Evolutionary conservation across 1,140 invertebrate genomes (phyloP).

Genomic region (Rhagoletis zephyria): DNA sequence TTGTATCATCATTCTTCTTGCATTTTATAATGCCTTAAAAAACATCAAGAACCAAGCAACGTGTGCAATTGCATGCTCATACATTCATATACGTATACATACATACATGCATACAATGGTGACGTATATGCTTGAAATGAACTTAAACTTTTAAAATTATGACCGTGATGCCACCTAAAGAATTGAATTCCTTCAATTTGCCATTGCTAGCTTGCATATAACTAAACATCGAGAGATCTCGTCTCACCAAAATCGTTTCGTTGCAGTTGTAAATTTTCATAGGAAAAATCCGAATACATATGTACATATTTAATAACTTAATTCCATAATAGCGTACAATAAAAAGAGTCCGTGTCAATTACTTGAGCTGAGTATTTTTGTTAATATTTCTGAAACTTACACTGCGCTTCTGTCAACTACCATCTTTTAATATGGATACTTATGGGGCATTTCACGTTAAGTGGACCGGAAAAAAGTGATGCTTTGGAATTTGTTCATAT

Average conservation of each 20-base stretch:
- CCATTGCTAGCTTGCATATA: background rate
- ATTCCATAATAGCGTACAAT: background rate
- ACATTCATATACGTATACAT: background rate
- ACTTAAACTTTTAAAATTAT: conserved; percentile 27
- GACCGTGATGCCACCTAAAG: background rate
- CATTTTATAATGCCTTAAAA: background rate
- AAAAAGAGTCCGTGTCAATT: background rate
- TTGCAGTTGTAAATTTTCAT: background rate
- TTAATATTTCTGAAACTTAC: no score
- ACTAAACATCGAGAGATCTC: background rate
- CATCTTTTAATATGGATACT: no score
- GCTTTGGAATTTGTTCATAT: no score
- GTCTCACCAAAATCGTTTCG: background rate
- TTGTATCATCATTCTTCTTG: background rate
- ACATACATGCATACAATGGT: background rate
- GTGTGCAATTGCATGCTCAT: background rate
- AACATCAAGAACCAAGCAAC: background rate
- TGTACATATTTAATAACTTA: background rate
- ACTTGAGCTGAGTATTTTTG: no score
- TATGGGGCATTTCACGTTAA: no score
- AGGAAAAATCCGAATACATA: background rate
- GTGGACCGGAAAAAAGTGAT: no score
- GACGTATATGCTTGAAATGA: background rate
- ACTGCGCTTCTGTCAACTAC: no score
- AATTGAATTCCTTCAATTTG: background rate